phyloP scores from a whole-genome alignment of 2,888 invertebrate species.

The Oligia latruncula region DNA sequence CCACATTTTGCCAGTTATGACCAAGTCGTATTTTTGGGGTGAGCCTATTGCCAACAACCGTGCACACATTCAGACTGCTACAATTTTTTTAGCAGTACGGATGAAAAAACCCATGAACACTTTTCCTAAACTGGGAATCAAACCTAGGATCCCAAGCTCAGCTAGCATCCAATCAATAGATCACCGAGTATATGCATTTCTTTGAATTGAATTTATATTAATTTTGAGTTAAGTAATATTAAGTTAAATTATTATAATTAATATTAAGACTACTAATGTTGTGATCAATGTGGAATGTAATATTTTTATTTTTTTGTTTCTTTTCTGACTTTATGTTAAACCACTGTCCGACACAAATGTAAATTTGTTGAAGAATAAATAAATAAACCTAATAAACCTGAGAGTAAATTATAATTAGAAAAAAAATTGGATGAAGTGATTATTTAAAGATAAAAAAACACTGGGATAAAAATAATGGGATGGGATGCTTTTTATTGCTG shows the following conservation, averaged over 20 bases:
- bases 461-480: neutral
- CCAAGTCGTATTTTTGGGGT: too few species aligned
- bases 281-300: too few species aligned
- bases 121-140: neutral
- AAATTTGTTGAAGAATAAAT: too few species aligned
- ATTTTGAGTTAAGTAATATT: too few species aligned
- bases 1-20: neutral
- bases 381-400: too few species aligned
- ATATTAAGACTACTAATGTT: too few species aligned
- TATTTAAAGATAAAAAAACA: neutral
- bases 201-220: too few species aligned
- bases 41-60: neutral
- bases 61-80: too few species aligned
- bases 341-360: too few species aligned
- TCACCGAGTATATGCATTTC: neutral
- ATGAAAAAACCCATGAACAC: neutral
- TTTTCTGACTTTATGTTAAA: too few species aligned
- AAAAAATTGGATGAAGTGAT: neutral
- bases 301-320: too few species aligned
- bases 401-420: neutral
- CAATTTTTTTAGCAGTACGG: fast-evolving
- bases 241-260: too few species aligned
- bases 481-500: neutral
- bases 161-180: neutral
- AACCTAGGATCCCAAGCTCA: neutral